Base-by-base conservation (phyloP, 2,888 invertebrate species). In the Ormyrus pomaceus region DNA sequence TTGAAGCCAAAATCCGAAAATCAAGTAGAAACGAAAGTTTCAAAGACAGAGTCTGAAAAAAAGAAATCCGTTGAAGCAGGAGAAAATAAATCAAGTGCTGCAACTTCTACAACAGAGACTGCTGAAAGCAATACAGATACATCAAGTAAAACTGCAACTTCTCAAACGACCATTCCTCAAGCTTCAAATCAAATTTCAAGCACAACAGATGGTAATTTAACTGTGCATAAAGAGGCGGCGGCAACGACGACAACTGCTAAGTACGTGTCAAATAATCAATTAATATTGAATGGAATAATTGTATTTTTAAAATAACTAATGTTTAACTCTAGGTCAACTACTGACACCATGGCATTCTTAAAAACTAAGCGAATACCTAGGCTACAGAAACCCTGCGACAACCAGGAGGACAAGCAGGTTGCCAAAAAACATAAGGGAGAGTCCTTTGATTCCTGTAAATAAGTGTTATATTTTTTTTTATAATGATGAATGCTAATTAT, bases 381-480 rank as follows among this genome's bases (percentile, higher is more conserved):
- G 81, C 68, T 81, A 77, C 83, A 85, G 75, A 88, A 86, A 76
- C 84, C 86, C 11, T 82, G 84, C 51, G 89, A 88, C 65, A 85
- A 82, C 79, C 87, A 86, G 76, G 89, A 89, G 48, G 82, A 83
- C 58, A 83, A 84, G 58, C 86, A 84, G 65, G 81, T 84, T 77
- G 85, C 88, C 77, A 90, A 90, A 84, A 90, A 88, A 84, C 87
- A 87, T 84, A 90, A 90, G 85, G 87, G 87, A 58, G 90, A 90
- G 56, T 85, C 85, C 61, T 86, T 84, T 83, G 88, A 90, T 87
- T 87, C 89, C 85, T 90, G 90, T 91, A 91, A 90, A 91, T 91
- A 90, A 90, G 89, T 85, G 85, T 87, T 87, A 86, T 79, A 84
- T 85, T 85, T 86, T 84, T 78, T 79, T 79, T 79, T 81, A 79